phyloP scores from a whole-genome alignment of 2,888 invertebrate genomes.

The Hedychridium roseum region DNA sequence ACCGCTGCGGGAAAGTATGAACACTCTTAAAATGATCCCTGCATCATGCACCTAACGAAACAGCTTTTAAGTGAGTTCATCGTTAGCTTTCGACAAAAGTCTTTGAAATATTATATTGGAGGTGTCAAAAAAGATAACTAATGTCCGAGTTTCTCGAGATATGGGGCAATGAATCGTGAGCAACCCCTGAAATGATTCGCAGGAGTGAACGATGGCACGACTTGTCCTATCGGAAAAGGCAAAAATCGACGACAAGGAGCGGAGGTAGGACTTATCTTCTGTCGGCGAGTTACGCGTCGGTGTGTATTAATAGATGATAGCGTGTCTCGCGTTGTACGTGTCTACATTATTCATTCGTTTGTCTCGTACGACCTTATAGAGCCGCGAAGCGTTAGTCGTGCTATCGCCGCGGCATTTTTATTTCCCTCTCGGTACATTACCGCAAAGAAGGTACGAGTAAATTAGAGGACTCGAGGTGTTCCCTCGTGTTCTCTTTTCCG shows the following conservation, averaged over 20 bases:
- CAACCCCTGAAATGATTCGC: too few species aligned
- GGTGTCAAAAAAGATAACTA: too few species aligned
- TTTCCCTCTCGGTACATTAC: background rate
- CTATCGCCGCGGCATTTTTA: too few species aligned
- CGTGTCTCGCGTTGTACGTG: background rate
- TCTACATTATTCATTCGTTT: slow-evolving; percentile 23
- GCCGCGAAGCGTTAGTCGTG: background rate
- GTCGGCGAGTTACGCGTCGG: background rate
- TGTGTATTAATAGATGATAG: slow-evolving; percentile 7
- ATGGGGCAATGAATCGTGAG: too few species aligned
- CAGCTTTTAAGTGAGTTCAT: too few species aligned
- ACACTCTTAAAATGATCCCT: too few species aligned
- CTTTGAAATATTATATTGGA: too few species aligned
- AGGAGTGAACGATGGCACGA: too few species aligned
- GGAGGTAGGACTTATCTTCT: background rate
- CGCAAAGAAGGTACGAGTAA: background rate
- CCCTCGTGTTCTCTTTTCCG: background rate
- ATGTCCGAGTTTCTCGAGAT: too few species aligned
- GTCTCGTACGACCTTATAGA: slow-evolving; percentile 8
- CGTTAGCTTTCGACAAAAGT: too few species aligned
- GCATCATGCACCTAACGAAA: too few species aligned
- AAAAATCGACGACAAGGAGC: background rate
- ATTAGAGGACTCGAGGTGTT: background rate
- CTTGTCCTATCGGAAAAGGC: background rate
- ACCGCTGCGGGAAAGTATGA: too few species aligned